Conservation (phyloP, 2,797 vertebrate species). For the Oreonectes daqikongensis region DNA sequence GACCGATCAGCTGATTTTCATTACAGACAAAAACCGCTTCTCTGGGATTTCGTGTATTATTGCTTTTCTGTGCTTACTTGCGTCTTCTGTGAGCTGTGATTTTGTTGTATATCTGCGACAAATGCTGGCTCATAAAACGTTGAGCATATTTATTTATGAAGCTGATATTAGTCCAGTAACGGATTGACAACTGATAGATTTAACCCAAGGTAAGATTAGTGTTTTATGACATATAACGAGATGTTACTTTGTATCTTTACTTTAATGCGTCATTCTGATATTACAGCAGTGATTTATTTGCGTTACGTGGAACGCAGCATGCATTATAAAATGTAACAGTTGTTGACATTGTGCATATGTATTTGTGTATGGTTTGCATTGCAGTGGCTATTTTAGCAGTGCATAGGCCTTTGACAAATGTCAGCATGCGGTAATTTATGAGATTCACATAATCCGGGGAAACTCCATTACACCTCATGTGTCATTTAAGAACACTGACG, state of each 20-base stretch:
- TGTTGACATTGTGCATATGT: neutral
- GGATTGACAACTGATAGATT: conserved; percentile 34
- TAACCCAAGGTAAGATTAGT: conserved; percentile 50
- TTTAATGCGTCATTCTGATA: neutral
- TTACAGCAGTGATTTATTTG: neutral
- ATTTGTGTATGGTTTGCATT: neutral
- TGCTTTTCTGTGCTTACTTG: neutral
- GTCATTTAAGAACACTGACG: neutral
- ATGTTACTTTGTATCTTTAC: neutral
- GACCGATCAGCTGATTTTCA: conserved; percentile 46
- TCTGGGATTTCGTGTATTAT: neutral
- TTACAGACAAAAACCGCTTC: conserved; percentile 1
- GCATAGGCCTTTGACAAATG: conserved; percentile 4
- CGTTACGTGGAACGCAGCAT: neutral
- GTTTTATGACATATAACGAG: neutral
- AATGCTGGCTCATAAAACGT: conserved; percentile 1
- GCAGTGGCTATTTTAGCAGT: too few relatives aligned
- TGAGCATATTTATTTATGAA: neutral
- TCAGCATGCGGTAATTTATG: conserved; percentile 8
- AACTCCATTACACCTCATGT: conserved; percentile 6
- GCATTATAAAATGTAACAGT: neutral
- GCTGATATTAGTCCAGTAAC: neutral
- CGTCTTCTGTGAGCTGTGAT: neutral
- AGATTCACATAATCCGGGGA: conserved; percentile 23
- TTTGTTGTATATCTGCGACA: neutral